phyloP scores from a whole-genome alignment of 2,797 vertebrate genomes.

The Anniella stebbinsi region DNA sequence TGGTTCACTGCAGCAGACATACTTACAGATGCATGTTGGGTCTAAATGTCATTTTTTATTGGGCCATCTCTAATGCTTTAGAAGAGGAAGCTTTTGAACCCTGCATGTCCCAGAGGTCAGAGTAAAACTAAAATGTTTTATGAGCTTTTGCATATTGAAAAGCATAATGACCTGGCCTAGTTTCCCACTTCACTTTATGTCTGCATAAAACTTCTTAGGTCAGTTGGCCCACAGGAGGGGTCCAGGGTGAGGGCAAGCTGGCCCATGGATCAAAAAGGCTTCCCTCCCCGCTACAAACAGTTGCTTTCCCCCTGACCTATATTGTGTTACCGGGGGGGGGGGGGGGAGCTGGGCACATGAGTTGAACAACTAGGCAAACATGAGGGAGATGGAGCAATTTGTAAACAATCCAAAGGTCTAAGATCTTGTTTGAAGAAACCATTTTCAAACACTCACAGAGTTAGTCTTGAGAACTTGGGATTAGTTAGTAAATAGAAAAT shows the following conservation, averaged over 20 bases:
- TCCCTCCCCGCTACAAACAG: not conserved
- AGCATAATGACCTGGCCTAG: not conserved
- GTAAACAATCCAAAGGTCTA: not conserved
- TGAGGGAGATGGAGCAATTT: constrained; percentile 9
- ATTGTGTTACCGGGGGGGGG: not conserved
- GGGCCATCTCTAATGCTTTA: not conserved
- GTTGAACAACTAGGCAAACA: constrained; percentile 25
- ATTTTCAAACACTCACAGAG: constrained; percentile 15
- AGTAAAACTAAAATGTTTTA: not conserved
- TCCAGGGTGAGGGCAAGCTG: no score
- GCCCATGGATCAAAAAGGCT: no score
- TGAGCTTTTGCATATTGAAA: not conserved
- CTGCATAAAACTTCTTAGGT: no score
- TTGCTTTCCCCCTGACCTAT: not conserved
- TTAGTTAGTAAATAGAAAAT: not conserved
- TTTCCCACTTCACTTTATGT: not conserved
- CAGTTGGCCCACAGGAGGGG: no score
- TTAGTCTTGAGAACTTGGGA: not conserved
- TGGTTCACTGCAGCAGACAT: not conserved
- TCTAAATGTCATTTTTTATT: not conserved
- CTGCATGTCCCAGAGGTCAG: not conserved
- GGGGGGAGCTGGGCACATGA: not conserved
- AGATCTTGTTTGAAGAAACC: constrained; percentile 35
- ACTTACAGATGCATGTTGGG: not conserved
- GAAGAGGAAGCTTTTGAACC: not conserved